Evolutionary conservation across 2,888 invertebrate species (phyloP), one percentile per base, ranked within the genome.

Genomic region (Nomada lathburiana): DNA sequence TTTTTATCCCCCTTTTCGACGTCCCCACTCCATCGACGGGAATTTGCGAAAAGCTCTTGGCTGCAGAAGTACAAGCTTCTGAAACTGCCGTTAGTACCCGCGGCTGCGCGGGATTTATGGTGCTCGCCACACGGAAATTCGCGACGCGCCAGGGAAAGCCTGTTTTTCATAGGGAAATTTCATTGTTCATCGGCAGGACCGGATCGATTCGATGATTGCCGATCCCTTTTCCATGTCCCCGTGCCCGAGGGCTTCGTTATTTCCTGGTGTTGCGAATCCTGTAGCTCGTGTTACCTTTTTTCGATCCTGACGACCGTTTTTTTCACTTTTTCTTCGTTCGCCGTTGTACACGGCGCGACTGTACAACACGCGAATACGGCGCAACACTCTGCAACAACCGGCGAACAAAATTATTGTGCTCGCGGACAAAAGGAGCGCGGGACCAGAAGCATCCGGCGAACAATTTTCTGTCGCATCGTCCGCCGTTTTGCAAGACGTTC

Each of bases 21-120:
- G n/a, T 53, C n/a, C 53, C 53, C 69, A 69, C 67, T 69, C 76
- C 70, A 73, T 81, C 82, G 76, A 44, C 23, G 64, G 76, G 81
- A 83, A 83, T 83, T 83, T 76, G 76, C 72, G 81, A 76, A 83
- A 76, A 81, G 73, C 81, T 76, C 82, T 69, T 44, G n/a, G 10
- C 65, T 26, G 70, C 23, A 72, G 59, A 80, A 69, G 68, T 76
- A 76, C 76, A 76, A 76, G 82, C 81, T 81, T 81, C 76, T 69
- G 72, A 80, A 82, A 82, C 82, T 81, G 50, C 76, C 69, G 71
- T 80, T 80, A 68, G 80, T 70, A 80, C 57, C 59, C 73, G 80
- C 73, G 69, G 65, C 63, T 57, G 70, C 64, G 60, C 64, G 18
- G 81, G 76, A 81, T 81, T 83, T 83, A 81, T 73, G 69, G 67